Evolutionary conservation across 2,113 vertebrate species (phyloP), one percentile per base, ranked within the genome.

Genomic region (Xyliphius kryptos): DNA sequence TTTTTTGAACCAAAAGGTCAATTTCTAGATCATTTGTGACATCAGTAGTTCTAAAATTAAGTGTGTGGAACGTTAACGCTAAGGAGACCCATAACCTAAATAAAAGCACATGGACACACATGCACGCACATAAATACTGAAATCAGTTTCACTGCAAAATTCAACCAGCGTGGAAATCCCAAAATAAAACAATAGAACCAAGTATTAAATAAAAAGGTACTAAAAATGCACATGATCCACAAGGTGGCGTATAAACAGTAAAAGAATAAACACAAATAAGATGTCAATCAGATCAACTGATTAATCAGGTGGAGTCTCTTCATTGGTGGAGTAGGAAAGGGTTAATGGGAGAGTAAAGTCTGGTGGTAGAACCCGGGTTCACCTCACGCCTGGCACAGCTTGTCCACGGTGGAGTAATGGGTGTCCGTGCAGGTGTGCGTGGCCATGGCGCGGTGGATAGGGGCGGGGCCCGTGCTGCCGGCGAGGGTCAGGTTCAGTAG

Each of bases 401-500:
- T 87, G 20, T 83, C 79, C 3, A 32, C 69, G 56, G 58, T 55
- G 50, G 50, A n/a, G 44, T 81, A 83, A 46, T 85, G 77, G 1
- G 74, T 61, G 70, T 74, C 21, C 13, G 71, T 48, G 77, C 79
- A 80, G 69, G 53, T 77, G 69, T 75, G 77, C 3, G 81, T 48
- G 11, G 68, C 62, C 32, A 65, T 53, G 16, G 76, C 77, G 49
- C 83, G 73, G 76, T 75, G 83, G 58, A 87, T 85, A 65, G 85
- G 75, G 0, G 66, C 11, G 0, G 85, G 82, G 43, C 80, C 67
- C 72, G 49, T 48, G 61, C 15, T 36, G 75, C 71, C 75, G 0
- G 89, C 87, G 51, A 92, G 76, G 47, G 90, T 87, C 68, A 99
- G 87, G 77, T 88, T 96, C 63, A 99, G 90, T 1, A 99, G 89